These are phyloP conservation scores for Oxyteleia sp. DNA, from an alignment of 2,888 invertebrate genomes.

Conservation along the genomic window DNA sequence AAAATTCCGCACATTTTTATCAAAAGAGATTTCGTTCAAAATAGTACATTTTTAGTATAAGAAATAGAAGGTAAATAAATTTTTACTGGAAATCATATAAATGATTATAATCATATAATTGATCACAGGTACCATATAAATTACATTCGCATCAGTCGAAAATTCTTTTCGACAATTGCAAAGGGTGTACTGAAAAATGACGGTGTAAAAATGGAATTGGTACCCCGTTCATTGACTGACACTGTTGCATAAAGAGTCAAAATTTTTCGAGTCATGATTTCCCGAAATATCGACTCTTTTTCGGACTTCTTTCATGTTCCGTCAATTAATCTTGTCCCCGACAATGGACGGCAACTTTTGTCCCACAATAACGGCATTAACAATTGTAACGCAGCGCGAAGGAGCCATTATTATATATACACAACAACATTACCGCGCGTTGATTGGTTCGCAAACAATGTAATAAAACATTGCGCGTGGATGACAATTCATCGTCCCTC, in stretches of 20 bases:
- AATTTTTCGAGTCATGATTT: neutral
- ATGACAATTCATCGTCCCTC: slow-evolving; percentile 29
- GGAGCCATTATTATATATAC: slow-evolving; percentile 32
- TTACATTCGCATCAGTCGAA: too few species aligned
- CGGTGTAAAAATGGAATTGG: slow-evolving; percentile 49
- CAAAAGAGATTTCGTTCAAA: too few species aligned
- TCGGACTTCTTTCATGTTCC: neutral
- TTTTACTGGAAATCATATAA: too few species aligned
- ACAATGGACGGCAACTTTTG: slow-evolving; percentile 17
- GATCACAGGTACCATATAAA: too few species aligned
- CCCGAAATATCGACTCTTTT: neutral
- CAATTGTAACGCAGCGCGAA: slow-evolving; percentile 8
- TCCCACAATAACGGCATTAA: slow-evolving; percentile 18
- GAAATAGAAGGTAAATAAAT: too few species aligned
- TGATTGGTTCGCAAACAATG: slow-evolving; percentile 56
- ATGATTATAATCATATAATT: too few species aligned
- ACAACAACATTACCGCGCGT: slow-evolving; percentile 21
- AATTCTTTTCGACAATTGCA: too few species aligned
- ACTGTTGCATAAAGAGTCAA: slow-evolving; percentile 1
- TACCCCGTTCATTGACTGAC: slow-evolving; percentile 52
- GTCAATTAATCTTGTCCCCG: neutral
- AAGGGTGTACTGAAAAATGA: slow-evolving; percentile 41
- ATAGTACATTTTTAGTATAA: too few species aligned
- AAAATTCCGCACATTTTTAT: too few species aligned
- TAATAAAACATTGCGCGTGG: slow-evolving; percentile 44